Evolutionary conservation across 2,797 vertebrate genomes (phyloP).

Genomic region (Alosa sapidissima): DNA sequence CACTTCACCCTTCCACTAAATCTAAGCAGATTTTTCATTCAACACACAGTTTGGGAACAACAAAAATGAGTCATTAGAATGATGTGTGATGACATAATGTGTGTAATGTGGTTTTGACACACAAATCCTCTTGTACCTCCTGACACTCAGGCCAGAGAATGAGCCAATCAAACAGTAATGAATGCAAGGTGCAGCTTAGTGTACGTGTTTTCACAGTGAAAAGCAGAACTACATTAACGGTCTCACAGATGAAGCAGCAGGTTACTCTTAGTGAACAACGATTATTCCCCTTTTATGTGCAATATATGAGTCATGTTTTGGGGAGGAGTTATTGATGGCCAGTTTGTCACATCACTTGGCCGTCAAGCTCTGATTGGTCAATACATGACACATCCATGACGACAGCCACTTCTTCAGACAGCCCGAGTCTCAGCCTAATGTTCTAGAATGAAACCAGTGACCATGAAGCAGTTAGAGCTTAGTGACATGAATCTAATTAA

Average conservation of each 20-base stretch:
- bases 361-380: not conserved
- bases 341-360: not conserved
- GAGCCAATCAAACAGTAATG: not conserved
- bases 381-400: not conserved
- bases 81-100: not conserved
- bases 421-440: not conserved
- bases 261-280: not conserved
- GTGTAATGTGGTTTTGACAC: not conserved
- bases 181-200: too few relatives aligned
- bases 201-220: too few relatives aligned
- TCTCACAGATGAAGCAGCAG: not conserved
- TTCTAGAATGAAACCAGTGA: not conserved
- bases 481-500: too few relatives aligned
- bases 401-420: not conserved
- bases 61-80: not conserved
- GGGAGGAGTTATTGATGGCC: not conserved
- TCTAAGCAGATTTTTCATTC: not conserved
- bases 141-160: not conserved
- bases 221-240: too few relatives aligned
- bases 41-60: not conserved
- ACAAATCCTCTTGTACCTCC: not conserved
- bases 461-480: not conserved
- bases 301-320: not conserved
- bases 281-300: not conserved
- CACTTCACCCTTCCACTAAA: not conserved